phyloP scores from a whole-genome alignment of 1,140 invertebrate species.

The Antheraea pernyi region DNA sequence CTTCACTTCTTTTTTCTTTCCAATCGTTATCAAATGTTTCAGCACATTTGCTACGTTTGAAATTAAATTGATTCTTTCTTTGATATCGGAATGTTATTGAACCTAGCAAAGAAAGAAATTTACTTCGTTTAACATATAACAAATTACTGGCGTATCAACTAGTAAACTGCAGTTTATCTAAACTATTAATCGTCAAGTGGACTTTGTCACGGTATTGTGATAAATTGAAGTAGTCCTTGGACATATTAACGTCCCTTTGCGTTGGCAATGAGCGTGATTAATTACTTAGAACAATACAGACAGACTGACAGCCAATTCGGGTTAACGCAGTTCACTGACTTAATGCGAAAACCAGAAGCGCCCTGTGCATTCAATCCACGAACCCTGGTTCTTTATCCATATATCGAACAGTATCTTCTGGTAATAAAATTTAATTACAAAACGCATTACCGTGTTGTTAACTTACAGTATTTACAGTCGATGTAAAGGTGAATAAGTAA shows the following conservation, averaged over 20 bases:
- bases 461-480: background rate
- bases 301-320: conserved; percentile 65
- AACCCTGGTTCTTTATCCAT: background rate
- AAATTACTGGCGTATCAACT: background rate
- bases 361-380: conserved; percentile 43
- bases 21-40: background rate
- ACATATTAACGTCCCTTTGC: conserved; percentile 59
- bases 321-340: conserved; percentile 69
- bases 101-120: background rate
- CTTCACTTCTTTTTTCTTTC: background rate
- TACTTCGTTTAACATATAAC: background rate
- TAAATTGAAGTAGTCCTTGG: conserved; percentile 67
- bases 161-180: conserved; percentile 29
- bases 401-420: background rate
- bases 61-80: background rate
- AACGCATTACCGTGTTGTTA: background rate
- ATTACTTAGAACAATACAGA: conserved; percentile 59
- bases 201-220: conserved; percentile 62
- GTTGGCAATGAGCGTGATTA: conserved; percentile 62
- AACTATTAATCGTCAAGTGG: conserved; percentile 57
- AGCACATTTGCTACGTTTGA: background rate
- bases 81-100: background rate
- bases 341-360: conserved; percentile 30
- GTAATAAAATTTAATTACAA: background rate
- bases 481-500: background rate